Base-by-base conservation (phyloP, 1,140 invertebrate species). In the Linepithema humile region DNA sequence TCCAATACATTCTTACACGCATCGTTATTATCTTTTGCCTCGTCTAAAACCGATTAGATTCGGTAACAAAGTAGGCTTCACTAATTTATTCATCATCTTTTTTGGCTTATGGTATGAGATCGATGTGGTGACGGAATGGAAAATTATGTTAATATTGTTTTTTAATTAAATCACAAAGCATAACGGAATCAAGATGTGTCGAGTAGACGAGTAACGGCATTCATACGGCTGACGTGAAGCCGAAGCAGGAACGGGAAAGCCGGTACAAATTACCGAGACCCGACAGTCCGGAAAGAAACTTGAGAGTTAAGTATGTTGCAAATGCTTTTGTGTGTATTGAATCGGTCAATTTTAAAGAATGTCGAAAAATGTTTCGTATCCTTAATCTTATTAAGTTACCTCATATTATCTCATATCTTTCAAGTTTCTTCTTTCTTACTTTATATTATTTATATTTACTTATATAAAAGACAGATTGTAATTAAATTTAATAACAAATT, bases 161-260 rank as follows among this genome's bases (percentile, higher is more conserved):
- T 65, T 53, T 55, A 53, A 53, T 62, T 83, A 35, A 23, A 29
- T 62, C 29, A 65, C 59, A 20, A 62, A 32, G 15, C 40, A 35
- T 35, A 62, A 62, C 55, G 43, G 59, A 32, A 40, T 77, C 74
- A 59, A 77, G 43, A 62, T 43, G 38, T 29, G 43, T 64, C 20
- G 29, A 73, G 32, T 45, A 10, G 67, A 72, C 35, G 78, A 75
- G 38, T 67, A 75, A 74, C 72, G 65, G 74, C 50, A 75, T 57
- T 82, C 60, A 43, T 57, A 32, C n/a, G n/a, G 17, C 9, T 62
- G 53, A 53, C 40, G 45, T 50, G 77, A 80, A 43, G 26, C 5
- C 38, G 20, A 23, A 57, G 60, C 35, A 57, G 50, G 23, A 26
- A 43, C 48, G 23, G 55, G 55, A 59, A 48, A 69, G 26, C 43